Base-by-base conservation (phyloP, 2,888 invertebrate genomes). In the Ellobium chinense region DNA sequence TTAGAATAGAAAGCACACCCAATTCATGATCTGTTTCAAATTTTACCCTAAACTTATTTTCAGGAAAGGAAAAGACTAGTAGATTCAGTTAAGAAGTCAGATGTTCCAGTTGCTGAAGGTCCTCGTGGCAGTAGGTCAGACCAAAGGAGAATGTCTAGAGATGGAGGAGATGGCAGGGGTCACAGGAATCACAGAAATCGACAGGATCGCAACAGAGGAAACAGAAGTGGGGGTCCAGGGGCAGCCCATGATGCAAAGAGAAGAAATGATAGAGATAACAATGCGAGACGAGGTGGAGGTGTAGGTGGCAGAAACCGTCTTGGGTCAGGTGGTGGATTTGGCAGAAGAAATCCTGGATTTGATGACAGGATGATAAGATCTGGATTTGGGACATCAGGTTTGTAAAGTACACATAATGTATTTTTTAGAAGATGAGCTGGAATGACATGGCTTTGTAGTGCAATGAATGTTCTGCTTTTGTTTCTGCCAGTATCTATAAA, bases 301-400 rank as follows among this genome's bases (percentile, higher is more conserved):
- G 21, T 9, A 14, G 60, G 60, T 60, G 60, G 60, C 73, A 73
- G 73, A 62, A 24, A 60, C 18, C 2, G 73, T 27, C 37, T 73
- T 27, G 21, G 73, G 27, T 1, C 73, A 0, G 18, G 39, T 37
- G 31, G 4, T 56, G 39, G 62, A 24, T 73, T 73, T 73, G 73
- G 62, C 27, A 18, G 21, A 34, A 54, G 60, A 27, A 39, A 36
- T 31, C 39, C 5, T n/a, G 27, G 73, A 37, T 9, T 58, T 31
- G 62, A 73, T 21, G 73, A 60, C 0, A 36, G 60, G 4, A 58
- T 58, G 58, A 58, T 7, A 46, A 46, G n/a, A 5, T 60, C n/a
- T 60, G 21, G 60, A 24, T n/a, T n/a, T n/a, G n/a, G n/a, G n/a
- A n/a, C n/a, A n/a, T n/a, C n/a, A n/a, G n/a, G n/a, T n/a, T n/a